phyloP scores from a whole-genome alignment of 1,140 invertebrate species.

The Papilio polyxenes region DNA sequence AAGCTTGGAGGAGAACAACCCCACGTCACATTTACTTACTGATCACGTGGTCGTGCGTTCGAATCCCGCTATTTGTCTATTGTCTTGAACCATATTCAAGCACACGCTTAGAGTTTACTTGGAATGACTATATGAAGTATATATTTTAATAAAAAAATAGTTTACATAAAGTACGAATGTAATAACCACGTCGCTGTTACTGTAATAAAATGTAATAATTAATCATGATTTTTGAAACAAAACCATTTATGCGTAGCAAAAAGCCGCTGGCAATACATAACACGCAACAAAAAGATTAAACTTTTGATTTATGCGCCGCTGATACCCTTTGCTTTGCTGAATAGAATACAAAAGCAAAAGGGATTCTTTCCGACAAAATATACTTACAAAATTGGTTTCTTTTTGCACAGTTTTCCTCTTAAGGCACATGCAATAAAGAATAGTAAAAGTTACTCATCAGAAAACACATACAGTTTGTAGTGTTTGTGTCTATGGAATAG shows the following conservation, averaged over 20 bases:
- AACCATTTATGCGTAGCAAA: neutral
- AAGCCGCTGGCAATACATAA: neutral
- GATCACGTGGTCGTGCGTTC: no score
- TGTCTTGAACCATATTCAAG: no score
- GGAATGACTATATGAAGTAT: neutral
- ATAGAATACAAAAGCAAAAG: conserved; percentile 2
- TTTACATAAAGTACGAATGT: no score
- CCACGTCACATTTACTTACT: no score
- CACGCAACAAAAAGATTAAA: neutral
- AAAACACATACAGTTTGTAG: no score
- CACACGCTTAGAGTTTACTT: no score
- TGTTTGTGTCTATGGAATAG: no score
- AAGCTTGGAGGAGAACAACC: no score
- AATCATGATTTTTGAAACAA: neutral
- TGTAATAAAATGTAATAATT: neutral
- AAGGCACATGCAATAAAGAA: no score
- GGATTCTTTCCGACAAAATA: neutral
- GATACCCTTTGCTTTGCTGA: neutral
- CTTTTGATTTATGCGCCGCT: neutral
- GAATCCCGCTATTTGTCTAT: no score
- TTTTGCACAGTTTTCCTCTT: neutral
- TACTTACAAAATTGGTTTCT: neutral
- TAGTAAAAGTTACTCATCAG: no score
- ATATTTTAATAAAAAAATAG: no score
- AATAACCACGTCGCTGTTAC: neutral